A percentile compares a stretch with the other conserved stretches of the same genome.
Conservation (phyloP, 2,797 vertebrate species). For the Euphonia xanthogaster region DNA sequence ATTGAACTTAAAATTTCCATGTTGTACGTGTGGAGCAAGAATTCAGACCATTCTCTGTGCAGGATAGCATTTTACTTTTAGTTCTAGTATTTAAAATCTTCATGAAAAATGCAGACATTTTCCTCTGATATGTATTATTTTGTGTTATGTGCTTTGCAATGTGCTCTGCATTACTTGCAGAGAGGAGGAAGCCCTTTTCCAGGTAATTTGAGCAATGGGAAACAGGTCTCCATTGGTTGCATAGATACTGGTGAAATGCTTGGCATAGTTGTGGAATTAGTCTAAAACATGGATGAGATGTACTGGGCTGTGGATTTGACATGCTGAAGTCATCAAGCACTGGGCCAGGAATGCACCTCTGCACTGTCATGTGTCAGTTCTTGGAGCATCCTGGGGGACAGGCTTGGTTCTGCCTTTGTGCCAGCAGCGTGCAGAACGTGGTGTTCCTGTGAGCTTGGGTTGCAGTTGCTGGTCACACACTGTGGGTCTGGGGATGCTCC, state of each 20-base stretch:
- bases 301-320: neutral
- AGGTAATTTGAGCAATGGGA: neutral
- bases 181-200: neutral
- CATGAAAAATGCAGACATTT: neutral
- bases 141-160: neutral
- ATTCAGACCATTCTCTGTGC: neutral
- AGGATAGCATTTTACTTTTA: neutral
- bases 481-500: neutral
- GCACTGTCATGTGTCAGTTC: neutral
- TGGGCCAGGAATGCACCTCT: neutral
- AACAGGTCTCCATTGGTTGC: neutral
- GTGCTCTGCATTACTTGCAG: neutral
- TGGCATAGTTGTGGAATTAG: neutral
- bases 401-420: neutral
- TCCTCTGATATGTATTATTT: neutral
- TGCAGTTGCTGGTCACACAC: neutral
- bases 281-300: neutral
- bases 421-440: rapidly evolving
- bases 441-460: neutral
- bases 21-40: neutral
- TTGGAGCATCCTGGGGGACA: neutral
- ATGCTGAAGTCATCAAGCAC: neutral
- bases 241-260: neutral
- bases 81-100: neutral
- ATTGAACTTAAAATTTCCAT: neutral